Evolutionary conservation across 1,140 invertebrate genomes (phyloP).

Genomic region (Macrocentrus cingulum): DNA sequence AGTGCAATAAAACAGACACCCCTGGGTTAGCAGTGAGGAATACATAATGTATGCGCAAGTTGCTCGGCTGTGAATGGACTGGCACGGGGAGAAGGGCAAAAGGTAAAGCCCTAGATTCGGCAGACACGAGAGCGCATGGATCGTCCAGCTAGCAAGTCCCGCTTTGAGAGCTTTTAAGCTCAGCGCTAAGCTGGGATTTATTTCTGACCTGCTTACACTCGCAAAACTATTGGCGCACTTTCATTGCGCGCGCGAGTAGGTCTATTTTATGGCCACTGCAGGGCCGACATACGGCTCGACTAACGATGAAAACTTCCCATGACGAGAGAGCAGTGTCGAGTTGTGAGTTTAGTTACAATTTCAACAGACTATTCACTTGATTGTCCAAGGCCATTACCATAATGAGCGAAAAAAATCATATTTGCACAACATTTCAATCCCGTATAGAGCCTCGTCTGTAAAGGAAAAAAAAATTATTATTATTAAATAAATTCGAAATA

Average conservation of each 20-base stretch:
- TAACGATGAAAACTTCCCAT: not conserved
- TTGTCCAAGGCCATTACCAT: no score
- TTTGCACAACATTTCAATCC: no score
- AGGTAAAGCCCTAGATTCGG: not conserved
- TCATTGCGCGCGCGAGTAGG: not conserved
- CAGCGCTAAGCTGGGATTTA: slow-evolving; percentile 50
- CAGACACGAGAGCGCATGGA: not conserved
- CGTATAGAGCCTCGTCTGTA: no score
- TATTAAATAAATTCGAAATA: no score
- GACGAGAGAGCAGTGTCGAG: not conserved
- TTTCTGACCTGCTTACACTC: slow-evolving; percentile 48
- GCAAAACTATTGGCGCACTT: slow-evolving; percentile 43
- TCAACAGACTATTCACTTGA: no score
- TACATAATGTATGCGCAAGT: slow-evolving; percentile 1
- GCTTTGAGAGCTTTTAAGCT: slow-evolving; percentile 52
- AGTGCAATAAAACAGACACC: not conserved
- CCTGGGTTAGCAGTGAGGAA: not conserved
- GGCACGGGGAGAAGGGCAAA: not conserved
- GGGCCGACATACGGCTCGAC: not conserved
- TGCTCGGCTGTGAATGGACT: not conserved
- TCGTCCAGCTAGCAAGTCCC: slow-evolving; percentile 27
- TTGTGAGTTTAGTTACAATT: not conserved
- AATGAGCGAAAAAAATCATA: no score
- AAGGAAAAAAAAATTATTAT: no score
- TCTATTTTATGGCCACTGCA: not conserved